Evolutionary conservation across 2,888 invertebrate species (phyloP).

Genomic region (Steromphala cineraria): DNA sequence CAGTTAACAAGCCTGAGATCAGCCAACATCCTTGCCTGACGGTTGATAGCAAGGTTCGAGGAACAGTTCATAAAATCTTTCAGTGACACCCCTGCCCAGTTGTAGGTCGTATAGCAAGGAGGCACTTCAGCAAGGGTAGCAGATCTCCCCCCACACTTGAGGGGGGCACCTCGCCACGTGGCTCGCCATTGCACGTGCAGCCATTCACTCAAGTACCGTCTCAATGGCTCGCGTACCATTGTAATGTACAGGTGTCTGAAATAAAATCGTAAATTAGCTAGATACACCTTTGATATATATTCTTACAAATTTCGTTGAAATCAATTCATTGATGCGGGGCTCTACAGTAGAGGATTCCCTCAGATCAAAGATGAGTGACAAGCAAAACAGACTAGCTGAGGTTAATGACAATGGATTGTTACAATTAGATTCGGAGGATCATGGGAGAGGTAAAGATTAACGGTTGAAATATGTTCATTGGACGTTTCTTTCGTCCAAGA

Average conservation of each 20-base stretch:
- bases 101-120: not conserved
- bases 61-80: not conserved
- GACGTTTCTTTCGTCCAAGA: too few relatives aligned
- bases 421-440: too few relatives aligned
- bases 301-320: too few relatives aligned
- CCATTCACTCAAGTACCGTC: not conserved
- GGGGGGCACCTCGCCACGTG: not conserved
- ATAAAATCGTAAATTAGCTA: too few relatives aligned
- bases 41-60: not conserved
- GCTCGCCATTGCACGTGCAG: not conserved
- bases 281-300: too few relatives aligned
- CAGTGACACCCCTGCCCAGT: not conserved
- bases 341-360: too few relatives aligned
- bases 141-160: not conserved
- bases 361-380: too few relatives aligned
- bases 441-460: too few relatives aligned
- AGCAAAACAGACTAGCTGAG: too few relatives aligned
- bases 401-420: too few relatives aligned
- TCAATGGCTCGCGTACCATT: not conserved
- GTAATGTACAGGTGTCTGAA: not conserved
- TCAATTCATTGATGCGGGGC: too few relatives aligned
- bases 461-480: too few relatives aligned
- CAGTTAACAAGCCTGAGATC: not conserved
- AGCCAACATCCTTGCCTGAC: not conserved
- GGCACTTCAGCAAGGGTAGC: not conserved